phyloP scores from a whole-genome alignment of 2,888 invertebrate genomes.

The Oscheius sp. region DNA sequence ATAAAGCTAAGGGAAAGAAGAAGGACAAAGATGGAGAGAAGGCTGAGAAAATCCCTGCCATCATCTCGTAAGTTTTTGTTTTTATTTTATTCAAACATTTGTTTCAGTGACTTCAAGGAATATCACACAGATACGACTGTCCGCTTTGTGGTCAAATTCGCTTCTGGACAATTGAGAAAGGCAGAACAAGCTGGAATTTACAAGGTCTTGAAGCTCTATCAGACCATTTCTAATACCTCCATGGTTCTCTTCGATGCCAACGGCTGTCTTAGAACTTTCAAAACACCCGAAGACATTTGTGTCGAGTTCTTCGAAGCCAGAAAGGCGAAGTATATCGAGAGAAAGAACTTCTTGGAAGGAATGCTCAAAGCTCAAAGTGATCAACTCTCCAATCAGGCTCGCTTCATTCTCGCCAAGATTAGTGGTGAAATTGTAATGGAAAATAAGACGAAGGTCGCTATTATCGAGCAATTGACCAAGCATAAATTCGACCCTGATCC shows the following conservation, averaged over 20 bases:
- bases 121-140: constrained; percentile 95
- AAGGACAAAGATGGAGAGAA: constrained; percentile 20
- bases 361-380: constrained; percentile 87
- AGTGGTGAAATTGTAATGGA: constrained; percentile 82
- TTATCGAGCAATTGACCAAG: constrained; percentile 85
- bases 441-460: constrained; percentile 89
- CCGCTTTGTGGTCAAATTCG: constrained; percentile 84
- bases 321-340: constrained; percentile 81
- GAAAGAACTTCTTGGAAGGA: constrained; percentile 89
- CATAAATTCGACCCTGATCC: constrained; percentile 77
- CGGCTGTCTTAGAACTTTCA: constrained; percentile 79
- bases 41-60: no score
- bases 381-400: constrained; percentile 84
- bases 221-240: constrained; percentile 80
- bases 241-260: constrained; percentile 88
- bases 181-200: constrained; percentile 86
- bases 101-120: constrained; percentile 83
- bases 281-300: constrained; percentile 82
- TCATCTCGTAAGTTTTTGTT: constrained; percentile 26
- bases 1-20: not conserved
- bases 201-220: constrained; percentile 90
- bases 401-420: constrained; percentile 94
- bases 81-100: no score
- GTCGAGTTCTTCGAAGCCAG: constrained; percentile 84
- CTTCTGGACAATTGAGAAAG: constrained; percentile 73